Evolutionary conservation across 2,113 vertebrate species (phyloP).

Genomic region (Cnemophilus loriae): DNA sequence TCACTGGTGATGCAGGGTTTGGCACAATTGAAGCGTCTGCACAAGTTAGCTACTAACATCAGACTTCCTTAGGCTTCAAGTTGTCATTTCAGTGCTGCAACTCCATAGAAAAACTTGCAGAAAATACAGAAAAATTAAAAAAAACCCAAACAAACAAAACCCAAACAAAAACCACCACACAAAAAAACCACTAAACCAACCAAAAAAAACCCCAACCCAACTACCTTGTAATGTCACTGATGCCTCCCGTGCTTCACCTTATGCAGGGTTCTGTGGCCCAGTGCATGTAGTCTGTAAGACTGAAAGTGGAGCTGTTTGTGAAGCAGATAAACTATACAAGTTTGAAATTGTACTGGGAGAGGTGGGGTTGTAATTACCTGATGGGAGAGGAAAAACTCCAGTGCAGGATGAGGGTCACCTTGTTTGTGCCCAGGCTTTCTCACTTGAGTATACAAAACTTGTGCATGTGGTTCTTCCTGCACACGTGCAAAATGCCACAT

Average conservation of each 20-base stretch:
- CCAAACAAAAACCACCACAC: neutral
- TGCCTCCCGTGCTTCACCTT: neutral
- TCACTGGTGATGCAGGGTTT: neutral
- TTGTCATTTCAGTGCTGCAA: neutral
- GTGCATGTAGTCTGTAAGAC: neutral
- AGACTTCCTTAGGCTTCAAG: neutral
- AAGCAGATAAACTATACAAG: neutral
- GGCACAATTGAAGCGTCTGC: neutral
- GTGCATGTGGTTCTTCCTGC: neutral
- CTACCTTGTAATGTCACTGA: neutral
- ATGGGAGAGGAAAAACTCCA: neutral
- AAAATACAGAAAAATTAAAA: neutral
- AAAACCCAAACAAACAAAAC: no score
- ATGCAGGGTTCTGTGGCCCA: neutral
- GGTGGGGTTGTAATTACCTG: neutral
- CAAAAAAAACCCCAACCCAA: neutral
- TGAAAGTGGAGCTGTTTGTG: neutral
- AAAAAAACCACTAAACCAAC: neutral
- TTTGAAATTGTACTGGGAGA: neutral
- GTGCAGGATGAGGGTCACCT: neutral
- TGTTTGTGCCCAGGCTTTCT: neutral
- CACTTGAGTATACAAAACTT: neutral
- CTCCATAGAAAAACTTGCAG: neutral
- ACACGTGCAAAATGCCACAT: neutral
- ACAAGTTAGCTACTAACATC: neutral